These are phyloP conservation scores for Apis cerana DNA, from an alignment of 1,140 invertebrate genomes.

Conservation along the genomic window DNA sequence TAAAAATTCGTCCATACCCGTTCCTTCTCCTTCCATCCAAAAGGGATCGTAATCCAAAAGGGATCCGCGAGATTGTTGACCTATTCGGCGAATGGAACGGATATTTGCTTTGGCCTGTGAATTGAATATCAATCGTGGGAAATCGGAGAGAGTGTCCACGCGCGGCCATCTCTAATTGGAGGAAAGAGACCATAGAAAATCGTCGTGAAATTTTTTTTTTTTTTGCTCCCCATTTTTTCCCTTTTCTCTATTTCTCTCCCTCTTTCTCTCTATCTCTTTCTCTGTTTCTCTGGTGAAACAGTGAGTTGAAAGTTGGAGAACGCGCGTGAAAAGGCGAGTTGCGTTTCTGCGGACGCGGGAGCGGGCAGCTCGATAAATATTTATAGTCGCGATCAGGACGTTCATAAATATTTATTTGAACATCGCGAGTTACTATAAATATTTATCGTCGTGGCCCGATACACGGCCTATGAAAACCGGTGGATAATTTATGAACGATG, in stretches of 20 bases:
- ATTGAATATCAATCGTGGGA: conserved; percentile 41
- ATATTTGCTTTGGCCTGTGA: conserved; percentile 10
- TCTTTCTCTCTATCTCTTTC: too few species aligned
- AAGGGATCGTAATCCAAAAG: conserved; percentile 2
- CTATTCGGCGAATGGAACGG: conserved; percentile 4
- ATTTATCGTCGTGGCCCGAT: conserved; percentile 34
- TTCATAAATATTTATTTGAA: conserved; percentile 50
- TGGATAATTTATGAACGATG: conserved; percentile 46
- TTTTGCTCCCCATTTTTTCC: not conserved
- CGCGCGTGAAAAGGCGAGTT: conserved; percentile 12
- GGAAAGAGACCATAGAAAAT: not conserved
- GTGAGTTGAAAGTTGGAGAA: not conserved
- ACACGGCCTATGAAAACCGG: conserved; percentile 46
- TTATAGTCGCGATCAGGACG: conserved; percentile 34
- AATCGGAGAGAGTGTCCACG: not conserved
- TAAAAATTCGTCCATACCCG: conserved; percentile 17
- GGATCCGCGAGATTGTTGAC: not conserved
- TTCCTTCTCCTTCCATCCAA: not conserved
- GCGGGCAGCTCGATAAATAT: conserved; percentile 36
- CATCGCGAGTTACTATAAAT: conserved; percentile 51
- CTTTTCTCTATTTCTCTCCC: not conserved
- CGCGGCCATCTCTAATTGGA: too few species aligned
- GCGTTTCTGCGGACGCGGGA: conserved; percentile 3
- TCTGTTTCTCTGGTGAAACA: not conserved
- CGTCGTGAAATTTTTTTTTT: too few species aligned